phyloP scores from a whole-genome alignment of 2,797 vertebrate species.

The Argya squamiceps region DNA sequence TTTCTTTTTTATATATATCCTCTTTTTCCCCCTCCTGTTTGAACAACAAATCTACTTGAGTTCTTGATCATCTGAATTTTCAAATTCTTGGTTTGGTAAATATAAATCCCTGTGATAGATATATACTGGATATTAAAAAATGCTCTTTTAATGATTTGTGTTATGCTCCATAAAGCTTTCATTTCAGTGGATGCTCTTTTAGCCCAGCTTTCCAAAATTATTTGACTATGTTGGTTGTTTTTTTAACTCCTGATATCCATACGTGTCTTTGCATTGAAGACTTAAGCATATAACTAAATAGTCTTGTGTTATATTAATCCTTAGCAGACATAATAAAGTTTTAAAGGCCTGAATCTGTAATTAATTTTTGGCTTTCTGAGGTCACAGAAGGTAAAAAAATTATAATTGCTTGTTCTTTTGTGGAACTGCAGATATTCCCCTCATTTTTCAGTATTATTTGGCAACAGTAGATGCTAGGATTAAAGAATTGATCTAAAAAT shows the following conservation, averaged over 20 bases:
- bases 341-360: not conserved
- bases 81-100: not conserved
- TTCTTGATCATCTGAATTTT: not conserved
- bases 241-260: not conserved
- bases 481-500: not conserved
- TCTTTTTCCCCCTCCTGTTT: not conserved
- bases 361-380: not conserved
- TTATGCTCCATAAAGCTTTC: not conserved
- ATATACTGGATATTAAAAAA: not conserved
- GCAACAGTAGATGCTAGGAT: not conserved
- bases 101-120: not conserved
- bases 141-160: not conserved
- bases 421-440: not conserved
- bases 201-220: not conserved
- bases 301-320: not conserved
- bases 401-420: not conserved
- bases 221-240: not conserved
- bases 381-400: not conserved
- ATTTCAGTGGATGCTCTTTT: not conserved
- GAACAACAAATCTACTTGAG: not conserved
- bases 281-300: not conserved
- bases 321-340: not conserved
- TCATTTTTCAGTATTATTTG: not conserved
- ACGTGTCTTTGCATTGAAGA: not conserved
- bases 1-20: accelerated